Base-by-base conservation (phyloP, 2,113 vertebrate genomes). In the Perognathus longimembris region DNA sequence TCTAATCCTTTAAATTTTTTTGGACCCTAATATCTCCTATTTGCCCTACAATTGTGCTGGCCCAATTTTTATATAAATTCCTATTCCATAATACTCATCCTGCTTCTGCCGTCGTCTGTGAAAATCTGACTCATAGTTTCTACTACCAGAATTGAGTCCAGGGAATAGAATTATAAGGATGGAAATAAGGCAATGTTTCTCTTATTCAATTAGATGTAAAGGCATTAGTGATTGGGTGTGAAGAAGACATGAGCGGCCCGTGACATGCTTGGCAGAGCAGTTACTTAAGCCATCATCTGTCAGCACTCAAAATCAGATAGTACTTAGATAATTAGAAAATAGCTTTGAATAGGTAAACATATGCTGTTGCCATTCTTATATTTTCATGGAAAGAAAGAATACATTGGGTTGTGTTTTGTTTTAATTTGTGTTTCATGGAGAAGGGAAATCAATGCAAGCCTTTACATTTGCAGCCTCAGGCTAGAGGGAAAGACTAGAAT, bases 191-290 rank as follows among this genome's bases (percentile, higher is more conserved):
- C 59, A 71, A 30, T 42, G n/a, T n/a, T 30, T 4, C 8, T 79
- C 28, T 75, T 82, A 76, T 61, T 82, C 40, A 93, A 57, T 32
- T 40, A 66, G 38, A 92, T 36, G 81, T 71, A 59, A 90, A 90
- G 54, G 30, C 42, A 71, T 75, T 24, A 34, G 24, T 34, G 45
- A 66, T 28, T 59, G 50, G 63, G 17, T 66, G 32, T 6, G 38
- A 50, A 81, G 54, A 50, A 83, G 86, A 66, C 36, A 28, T 54
- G 63, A 34, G 21, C 61, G 82, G 18, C 28, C 71, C 32, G 12
- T 21, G 21, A 42, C 14, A 69, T 40, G 5, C 77, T 32, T 63
- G 26, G 32, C 4, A 28, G 75, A 40, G 63, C 26, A 11, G 3
- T 76, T 76, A 32, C 36, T 59, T 89, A 67, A n/a, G 22, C 77